These are phyloP conservation scores for Chaetura pelagica DNA, from an alignment of 2,113 vertebrate genomes.

Conservation along the genomic window DNA sequence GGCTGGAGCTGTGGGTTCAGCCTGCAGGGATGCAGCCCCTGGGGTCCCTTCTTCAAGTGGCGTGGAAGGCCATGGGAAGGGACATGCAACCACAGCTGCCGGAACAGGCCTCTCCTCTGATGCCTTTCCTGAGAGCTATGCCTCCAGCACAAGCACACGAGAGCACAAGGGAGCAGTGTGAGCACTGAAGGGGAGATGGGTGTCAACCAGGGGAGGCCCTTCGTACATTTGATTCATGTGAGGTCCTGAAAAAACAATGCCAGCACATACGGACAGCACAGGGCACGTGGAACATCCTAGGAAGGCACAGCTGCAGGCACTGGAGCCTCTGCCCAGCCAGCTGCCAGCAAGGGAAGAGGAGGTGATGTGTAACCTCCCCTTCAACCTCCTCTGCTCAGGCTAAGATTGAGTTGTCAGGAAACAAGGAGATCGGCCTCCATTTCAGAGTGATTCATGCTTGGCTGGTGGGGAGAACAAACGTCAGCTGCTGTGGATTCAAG, in stretches of 20 bases:
- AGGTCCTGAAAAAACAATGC: background rate
- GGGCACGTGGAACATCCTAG: fast-evolving
- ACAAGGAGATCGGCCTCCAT: background rate
- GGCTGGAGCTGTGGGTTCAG: background rate
- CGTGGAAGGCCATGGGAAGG: no score
- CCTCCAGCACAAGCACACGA: background rate
- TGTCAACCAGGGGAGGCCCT: background rate
- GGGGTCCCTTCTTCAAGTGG: background rate
- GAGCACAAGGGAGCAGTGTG: fast-evolving
- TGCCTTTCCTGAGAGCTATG: fast-evolving
- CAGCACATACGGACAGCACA: fast-evolving
- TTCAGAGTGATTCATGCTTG: background rate
- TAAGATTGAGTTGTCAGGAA: background rate
- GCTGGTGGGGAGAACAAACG: background rate
- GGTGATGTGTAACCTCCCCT: background rate
- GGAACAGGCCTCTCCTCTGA: background rate
- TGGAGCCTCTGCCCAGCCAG: background rate
- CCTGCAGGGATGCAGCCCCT: background rate
- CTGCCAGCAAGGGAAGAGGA: background rate
- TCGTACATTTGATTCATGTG: fast-evolving
- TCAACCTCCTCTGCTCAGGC: fast-evolving
- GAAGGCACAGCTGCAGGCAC: fast-evolving
- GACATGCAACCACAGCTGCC: background rate
- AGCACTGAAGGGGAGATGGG: background rate
- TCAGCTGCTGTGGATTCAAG: background rate